Evolutionary conservation across 2,113 vertebrate species (phyloP).

Genomic region (Myrmecobius fasciatus): DNA sequence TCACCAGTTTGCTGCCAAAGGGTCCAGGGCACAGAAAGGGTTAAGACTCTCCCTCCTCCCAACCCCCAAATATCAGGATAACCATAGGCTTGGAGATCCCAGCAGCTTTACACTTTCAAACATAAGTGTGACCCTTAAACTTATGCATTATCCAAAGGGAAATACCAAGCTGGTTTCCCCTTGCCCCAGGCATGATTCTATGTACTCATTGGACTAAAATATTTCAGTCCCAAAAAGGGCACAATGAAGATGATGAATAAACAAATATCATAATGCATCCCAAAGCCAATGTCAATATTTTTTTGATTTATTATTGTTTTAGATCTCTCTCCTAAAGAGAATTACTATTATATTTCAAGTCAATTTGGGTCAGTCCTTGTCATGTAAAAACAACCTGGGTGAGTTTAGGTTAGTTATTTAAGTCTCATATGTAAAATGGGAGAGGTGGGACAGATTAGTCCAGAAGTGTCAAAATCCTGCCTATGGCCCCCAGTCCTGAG

Average conservation of each 20-base stretch:
- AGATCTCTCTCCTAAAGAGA: neutral
- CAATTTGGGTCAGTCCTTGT: neutral
- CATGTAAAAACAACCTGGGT: neutral
- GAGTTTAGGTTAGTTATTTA: neutral
- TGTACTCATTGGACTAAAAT: neutral
- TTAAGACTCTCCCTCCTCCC: neutral
- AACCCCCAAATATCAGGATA: neutral
- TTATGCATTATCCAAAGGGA: neutral
- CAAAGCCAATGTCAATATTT: neutral
- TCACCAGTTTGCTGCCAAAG: neutral
- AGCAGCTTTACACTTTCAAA: neutral
- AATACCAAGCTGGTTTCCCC: neutral
- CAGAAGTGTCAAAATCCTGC: neutral
- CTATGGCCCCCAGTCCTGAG: neutral
- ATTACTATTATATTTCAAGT: neutral
- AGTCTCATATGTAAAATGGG: neutral
- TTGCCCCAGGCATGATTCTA: neutral
- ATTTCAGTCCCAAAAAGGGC: neutral
- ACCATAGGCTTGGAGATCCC: neutral
- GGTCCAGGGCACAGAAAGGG: neutral
- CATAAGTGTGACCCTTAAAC: neutral
- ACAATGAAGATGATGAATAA: neutral
- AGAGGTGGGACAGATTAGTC: neutral
- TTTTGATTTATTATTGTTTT: neutral
- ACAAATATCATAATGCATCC: neutral